Base-by-base conservation (phyloP, 2,888 invertebrate species). In the Hartigia nigra region DNA sequence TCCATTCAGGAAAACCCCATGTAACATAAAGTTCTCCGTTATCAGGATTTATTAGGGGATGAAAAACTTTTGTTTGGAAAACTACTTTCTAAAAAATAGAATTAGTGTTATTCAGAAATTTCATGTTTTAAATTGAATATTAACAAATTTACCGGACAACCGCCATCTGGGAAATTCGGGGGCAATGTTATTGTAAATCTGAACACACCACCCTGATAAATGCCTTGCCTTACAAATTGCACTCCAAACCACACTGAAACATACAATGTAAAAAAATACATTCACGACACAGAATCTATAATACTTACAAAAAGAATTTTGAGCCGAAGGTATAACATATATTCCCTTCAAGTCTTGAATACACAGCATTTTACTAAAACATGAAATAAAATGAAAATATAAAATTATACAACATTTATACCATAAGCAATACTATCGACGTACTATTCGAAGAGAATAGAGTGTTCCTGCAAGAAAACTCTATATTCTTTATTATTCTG, bases 361-460 rank as follows among this genome's bases (percentile, higher is more conserved):
- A 89, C 96, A 95, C 83, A 97, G 92, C 94, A 96, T 95, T 91
- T 97, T 96, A 91, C 97, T 97, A 91, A 84, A 95, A 94, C 39
- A 55, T 55, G 4, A 55, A 55, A 23, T 23, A 55, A 55, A 23
- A 5, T 23, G 1, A 23, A 23, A 23, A 55, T 23, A 23, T 55
- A 23, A 5, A 23, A 72, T 32, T 70, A 31, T 12, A 72, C 3
- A 72, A 31, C 9, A 23, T 23, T 23, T 55, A 55, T 55, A 55
- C 5, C 5, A 55, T 23, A 23, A 55, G 5, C 9, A 55, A 75
- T 69, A 77, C 36, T 76, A 37, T 32, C n/a, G 77, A 93, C 96
- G 95, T 94, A 98, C 98, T 97, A 98, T 93, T 98, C 98, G 4
- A 97, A 97, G 92, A 98, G 94, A 85, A 98, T 95, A 86, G 96